Evolutionary conservation across 2,888 invertebrate genomes (phyloP).

Genomic region (Hermaeophaga mercurialis): DNA sequence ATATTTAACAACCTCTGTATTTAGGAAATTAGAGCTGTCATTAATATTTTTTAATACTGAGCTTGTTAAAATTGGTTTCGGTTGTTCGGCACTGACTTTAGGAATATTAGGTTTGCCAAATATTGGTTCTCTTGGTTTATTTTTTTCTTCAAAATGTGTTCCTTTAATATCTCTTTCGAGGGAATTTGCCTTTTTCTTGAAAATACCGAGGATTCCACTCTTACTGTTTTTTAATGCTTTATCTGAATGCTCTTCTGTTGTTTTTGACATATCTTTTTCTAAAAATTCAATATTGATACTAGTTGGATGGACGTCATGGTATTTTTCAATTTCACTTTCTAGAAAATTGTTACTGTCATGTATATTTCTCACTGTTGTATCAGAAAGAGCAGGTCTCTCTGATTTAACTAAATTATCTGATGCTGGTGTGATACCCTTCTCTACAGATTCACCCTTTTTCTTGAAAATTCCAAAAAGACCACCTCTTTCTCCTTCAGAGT

Average conservation of each 20-base stretch:
- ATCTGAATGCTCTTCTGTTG: not conserved
- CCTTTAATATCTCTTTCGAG: conserved; percentile 14
- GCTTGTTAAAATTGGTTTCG: conserved; percentile 27
- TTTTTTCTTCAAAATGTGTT: conserved; percentile 3
- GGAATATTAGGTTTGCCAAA: not conserved
- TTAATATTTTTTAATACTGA: conserved; percentile 32
- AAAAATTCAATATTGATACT: conserved; percentile 3
- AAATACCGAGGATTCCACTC: conserved; percentile 18
- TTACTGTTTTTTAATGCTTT: conserved; percentile 15
- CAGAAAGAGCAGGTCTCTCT: not conserved
- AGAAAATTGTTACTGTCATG: conserved; percentile 38
- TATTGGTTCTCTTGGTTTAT: not conserved
- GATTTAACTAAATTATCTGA: not conserved
- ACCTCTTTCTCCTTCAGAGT: conserved; percentile 26
- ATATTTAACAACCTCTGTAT: conserved; percentile 20
- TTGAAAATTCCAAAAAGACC: conserved; percentile 27
- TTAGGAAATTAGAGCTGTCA: conserved; percentile 37
- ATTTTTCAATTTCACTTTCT: conserved; percentile 39
- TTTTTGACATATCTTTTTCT: not conserved
- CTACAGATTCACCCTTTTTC: conserved; percentile 33
- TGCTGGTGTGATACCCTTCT: conserved; percentile 12
- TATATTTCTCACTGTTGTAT: not conserved
- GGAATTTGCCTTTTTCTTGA: conserved; percentile 23
- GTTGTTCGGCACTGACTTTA: not conserved
- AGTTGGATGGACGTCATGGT: conserved; percentile 35